These are phyloP conservation scores for Anorthoa munda DNA, from an alignment of 2,888 invertebrate species.

Conservation along the genomic window DNA sequence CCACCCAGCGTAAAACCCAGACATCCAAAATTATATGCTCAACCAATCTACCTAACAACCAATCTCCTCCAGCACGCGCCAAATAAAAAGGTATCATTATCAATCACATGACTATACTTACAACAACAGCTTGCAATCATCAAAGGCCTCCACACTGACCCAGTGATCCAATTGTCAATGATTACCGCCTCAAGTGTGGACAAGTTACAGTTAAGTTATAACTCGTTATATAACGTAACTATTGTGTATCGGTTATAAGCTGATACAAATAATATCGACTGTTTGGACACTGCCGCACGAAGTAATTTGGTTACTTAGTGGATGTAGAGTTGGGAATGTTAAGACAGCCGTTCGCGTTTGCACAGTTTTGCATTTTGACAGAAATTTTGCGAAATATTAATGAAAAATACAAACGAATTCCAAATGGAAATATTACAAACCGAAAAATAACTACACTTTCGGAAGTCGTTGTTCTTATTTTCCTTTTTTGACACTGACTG, in stretches of 20 bases:
- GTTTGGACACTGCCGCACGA: conserved; percentile 57
- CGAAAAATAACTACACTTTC: too few relatives aligned
- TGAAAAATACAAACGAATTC: too few relatives aligned
- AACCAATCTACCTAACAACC: not conserved
- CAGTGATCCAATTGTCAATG: conserved; percentile 56
- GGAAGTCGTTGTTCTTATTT: too few relatives aligned
- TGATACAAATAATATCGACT: conserved; percentile 63
- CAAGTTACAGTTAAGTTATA: conserved; percentile 34
- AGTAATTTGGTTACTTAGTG: conserved; percentile 47
- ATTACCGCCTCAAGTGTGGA: conserved; percentile 48
- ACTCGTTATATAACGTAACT: conserved; percentile 40
- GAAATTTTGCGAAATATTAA: too few relatives aligned
- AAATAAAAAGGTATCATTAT: conserved; percentile 29
- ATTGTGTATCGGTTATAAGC: conserved; percentile 58
- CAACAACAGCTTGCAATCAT: conserved; percentile 33
- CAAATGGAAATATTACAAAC: too few relatives aligned
- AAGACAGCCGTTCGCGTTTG: too few relatives aligned
- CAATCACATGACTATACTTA: conserved; percentile 21
- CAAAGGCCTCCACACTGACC: conserved; percentile 47
- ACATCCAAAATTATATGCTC: not conserved
- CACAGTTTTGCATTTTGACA: too few relatives aligned
- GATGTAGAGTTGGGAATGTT: conserved; percentile 35
- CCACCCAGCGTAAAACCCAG: too few relatives aligned
- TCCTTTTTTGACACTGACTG: too few relatives aligned
- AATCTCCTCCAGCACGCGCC: conserved; percentile 8